These are phyloP conservation scores for Vidua macroura DNA, from an alignment of 2,113 vertebrate species.

Conservation along the genomic window DNA sequence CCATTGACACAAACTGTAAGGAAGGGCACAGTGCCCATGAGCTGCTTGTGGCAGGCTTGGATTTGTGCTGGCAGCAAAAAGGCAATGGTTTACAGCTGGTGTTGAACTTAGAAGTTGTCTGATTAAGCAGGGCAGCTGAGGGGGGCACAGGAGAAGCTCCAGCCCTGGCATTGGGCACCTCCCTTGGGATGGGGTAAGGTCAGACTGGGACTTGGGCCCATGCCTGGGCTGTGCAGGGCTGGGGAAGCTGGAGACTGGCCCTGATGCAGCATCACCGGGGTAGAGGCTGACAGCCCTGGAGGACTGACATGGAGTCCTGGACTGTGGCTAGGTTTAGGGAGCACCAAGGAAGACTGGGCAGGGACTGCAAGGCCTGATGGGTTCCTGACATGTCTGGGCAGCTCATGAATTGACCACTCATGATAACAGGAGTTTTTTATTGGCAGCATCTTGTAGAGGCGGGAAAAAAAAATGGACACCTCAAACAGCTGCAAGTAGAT, in stretches of 20 bases:
- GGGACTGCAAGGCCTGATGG: neutral
- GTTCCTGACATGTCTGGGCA: neutral
- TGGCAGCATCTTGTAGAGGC: neutral
- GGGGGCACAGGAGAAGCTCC: neutral
- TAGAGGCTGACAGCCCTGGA: neutral
- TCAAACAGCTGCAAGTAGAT: neutral
- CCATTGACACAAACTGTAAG: fast-evolving
- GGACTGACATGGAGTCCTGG: neutral
- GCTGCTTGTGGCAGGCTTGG: neutral
- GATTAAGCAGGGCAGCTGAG: neutral
- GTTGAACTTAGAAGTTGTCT: neutral
- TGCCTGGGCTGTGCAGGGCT: neutral
- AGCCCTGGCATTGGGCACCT: fast-evolving
- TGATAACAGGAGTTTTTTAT: neutral
- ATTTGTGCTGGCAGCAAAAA: neutral
- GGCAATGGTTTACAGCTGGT: neutral
- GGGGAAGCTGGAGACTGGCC: neutral
- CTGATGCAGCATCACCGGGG: neutral
- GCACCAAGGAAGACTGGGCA: neutral
- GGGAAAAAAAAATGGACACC: neutral
- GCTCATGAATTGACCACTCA: neutral
- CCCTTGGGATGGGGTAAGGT: too few species aligned
- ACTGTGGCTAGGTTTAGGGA: neutral
- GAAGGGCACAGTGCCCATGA: neutral
- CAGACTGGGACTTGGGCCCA: too few species aligned